phyloP scores from a whole-genome alignment of 2,113 vertebrate genomes.

The Dunckerocampus dactyliophorus region DNA sequence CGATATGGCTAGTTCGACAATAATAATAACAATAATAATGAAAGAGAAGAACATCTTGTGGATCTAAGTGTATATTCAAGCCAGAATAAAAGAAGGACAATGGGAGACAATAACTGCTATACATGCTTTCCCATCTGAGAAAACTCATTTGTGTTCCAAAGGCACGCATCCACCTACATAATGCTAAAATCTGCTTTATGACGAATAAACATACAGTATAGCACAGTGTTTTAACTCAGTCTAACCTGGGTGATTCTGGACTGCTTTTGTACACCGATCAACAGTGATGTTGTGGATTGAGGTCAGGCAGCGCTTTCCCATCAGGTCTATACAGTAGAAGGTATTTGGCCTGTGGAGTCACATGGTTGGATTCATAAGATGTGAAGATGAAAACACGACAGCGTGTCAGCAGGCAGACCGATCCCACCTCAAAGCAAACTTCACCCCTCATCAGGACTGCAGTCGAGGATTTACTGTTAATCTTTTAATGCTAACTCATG shows the following conservation, averaged over 20 bases:
- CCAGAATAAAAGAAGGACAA: too few species aligned
- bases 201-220: not conserved
- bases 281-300: not conserved
- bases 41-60: too few species aligned
- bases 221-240: too few species aligned
- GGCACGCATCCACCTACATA: constrained; percentile 14
- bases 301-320: not conserved
- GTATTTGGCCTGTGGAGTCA: constrained; percentile 42
- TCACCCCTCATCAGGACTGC: constrained; percentile 52
- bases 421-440: constrained; percentile 60
- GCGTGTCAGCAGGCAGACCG: constrained; percentile 24
- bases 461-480: constrained; percentile 61
- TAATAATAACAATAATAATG: too few species aligned
- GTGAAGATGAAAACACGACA: constrained; percentile 12
- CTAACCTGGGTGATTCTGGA: too few species aligned
- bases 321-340: constrained; percentile 17
- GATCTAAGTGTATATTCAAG: too few species aligned
- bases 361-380: constrained; percentile 47
- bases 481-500: constrained; percentile 61
- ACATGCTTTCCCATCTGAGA: not conserved
- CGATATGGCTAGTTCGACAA: too few species aligned
- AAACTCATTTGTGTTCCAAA: constrained; percentile 4
- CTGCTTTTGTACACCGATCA: not conserved
- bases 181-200: constrained; percentile 41
- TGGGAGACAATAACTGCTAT: not conserved